Conservation (phyloP, 2,797 vertebrate species). For the Emys orbicularis region DNA sequence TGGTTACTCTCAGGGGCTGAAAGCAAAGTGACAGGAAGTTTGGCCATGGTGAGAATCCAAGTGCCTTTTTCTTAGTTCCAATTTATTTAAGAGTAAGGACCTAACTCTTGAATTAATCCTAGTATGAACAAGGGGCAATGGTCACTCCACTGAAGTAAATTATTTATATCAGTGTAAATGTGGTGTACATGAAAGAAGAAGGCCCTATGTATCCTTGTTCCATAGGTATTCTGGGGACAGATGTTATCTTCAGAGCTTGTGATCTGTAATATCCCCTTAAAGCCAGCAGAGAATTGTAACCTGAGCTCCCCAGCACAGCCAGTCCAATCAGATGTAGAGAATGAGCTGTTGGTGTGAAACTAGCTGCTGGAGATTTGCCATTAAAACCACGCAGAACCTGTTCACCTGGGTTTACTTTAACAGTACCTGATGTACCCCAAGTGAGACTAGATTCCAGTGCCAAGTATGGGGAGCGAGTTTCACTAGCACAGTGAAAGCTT, state of each 20-base stretch:
- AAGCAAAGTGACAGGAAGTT: background rate
- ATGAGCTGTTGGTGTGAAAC: fast-evolving
- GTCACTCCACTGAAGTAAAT: background rate
- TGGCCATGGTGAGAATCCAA: background rate
- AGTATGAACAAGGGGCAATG: fast-evolving
- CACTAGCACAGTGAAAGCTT: background rate
- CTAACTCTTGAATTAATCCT: background rate
- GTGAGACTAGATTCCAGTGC: background rate
- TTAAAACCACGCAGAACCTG: fast-evolving
- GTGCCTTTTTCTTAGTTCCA: background rate
- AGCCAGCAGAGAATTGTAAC: background rate
- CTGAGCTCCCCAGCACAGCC: background rate
- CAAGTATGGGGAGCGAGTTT: background rate
- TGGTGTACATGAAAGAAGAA: background rate
- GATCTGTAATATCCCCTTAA: background rate
- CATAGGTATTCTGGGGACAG: background rate
- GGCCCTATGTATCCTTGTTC: background rate
- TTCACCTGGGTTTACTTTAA: fast-evolving
- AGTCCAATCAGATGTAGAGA: background rate
- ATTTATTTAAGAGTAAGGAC: background rate
- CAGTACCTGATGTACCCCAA: background rate
- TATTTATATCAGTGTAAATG: background rate
- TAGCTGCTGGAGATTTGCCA: background rate
- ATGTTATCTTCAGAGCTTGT: fast-evolving
- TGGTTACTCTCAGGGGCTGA: slow-evolving; percentile 86